Base-by-base conservation (phyloP, 2,797 vertebrate genomes). In the Cichlasoma orientale region DNA sequence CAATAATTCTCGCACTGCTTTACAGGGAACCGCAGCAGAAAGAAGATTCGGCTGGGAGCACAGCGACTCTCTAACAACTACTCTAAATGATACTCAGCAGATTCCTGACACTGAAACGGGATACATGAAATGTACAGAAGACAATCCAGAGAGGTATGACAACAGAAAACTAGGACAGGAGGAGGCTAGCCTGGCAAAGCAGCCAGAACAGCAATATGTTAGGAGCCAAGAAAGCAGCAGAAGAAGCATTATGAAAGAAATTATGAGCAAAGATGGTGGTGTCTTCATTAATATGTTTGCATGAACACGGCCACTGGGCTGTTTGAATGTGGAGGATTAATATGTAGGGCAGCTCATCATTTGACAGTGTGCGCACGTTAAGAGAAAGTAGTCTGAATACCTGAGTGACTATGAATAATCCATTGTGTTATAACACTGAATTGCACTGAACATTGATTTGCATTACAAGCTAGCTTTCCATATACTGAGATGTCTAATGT, bases 1-100 rank as follows among this genome's bases (percentile, higher is more conserved):
- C 53, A 14, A 58, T 29, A 7, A 38, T 31, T 44, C 13, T 9
- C 6, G 31, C 8, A 10, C n/a, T 63, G 33, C 47, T 75, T 59
- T 58, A 18, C 56, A 78, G 14, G 57, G 25, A 73, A 72, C 27
- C 58, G 27, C 41, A 75, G 44, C 41, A 72, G 69, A 54, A 38
- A 68, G 70, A 68, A 10, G 29, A 77, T 63, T 79, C 66, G 75
- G 38, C 57, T n/a, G 23, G 29, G 25, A 79, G 53, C 50, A 53
- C 27, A 21, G 23, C n/a, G 56, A 75, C 74, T 63, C 55, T 80
- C 83, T 56, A 57, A 53, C 31, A 4, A 38, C 44, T 71, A n/a
- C 16, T 58, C 36, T 53, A 29, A 71, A 68, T 23, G 77, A 72
- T 27, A 66, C 47, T 80, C 78, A 71, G 47, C 56, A 88, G 70